Evolutionary conservation across 2,113 vertebrate genomes (phyloP).

Genomic region (Pantherophis guttatus): DNA sequence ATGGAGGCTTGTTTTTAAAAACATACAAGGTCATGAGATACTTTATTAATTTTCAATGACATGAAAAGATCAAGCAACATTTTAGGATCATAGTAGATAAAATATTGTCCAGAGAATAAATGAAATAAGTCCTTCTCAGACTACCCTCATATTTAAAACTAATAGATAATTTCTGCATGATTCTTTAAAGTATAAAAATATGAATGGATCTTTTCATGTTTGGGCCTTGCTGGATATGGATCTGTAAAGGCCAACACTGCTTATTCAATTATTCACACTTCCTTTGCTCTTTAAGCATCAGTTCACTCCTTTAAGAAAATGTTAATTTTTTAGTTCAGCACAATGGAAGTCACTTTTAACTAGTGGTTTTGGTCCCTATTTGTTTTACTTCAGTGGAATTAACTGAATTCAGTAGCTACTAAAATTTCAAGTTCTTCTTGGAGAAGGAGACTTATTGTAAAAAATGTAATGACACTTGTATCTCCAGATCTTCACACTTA

Average conservation of each 20-base stretch:
- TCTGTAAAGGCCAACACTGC: constrained; percentile 12
- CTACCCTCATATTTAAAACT: not conserved
- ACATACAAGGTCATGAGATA: not conserved
- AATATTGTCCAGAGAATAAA: not conserved
- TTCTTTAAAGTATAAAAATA: not conserved
- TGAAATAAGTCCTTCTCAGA: not conserved
- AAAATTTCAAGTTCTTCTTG: constrained; percentile 5
- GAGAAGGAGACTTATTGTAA: constrained; percentile 33
- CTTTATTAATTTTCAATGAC: not conserved
- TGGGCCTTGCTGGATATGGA: not conserved
- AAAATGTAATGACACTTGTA: not conserved
- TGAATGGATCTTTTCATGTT: not conserved
- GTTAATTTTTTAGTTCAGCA: constrained; percentile 11
- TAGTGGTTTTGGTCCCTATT: constrained; percentile 28
- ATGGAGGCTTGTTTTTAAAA: not conserved
- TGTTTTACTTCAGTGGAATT: constrained; percentile 4
- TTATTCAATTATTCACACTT: constrained; percentile 5
- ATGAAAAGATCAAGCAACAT: not conserved
- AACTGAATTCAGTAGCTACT: not conserved
- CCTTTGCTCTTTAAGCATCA: not conserved
- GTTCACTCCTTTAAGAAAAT: not conserved
- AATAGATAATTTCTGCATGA: not conserved
- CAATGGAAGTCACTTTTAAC: constrained; percentile 7
- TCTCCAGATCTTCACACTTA: too few relatives aligned
- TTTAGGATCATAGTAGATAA: not conserved